These are phyloP conservation scores for Torymus texanus DNA, from an alignment of 2,888 invertebrate genomes.

Conservation along the genomic window DNA sequence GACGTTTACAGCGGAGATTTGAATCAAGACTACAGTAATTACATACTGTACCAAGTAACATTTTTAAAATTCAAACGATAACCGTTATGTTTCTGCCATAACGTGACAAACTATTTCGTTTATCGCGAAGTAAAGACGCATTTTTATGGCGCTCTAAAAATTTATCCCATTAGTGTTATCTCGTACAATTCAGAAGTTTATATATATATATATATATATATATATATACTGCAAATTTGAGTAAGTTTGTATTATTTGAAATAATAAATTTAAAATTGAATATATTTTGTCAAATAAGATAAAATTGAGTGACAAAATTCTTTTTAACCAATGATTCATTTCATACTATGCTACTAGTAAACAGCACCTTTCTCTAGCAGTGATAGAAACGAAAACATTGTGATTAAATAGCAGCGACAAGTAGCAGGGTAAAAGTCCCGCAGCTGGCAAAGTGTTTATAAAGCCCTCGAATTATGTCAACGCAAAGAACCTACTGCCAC, in stretches of 20 bases:
- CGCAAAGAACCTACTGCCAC: constrained; percentile 5
- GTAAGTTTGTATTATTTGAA: too few species aligned
- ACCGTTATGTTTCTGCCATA: constrained; percentile 43
- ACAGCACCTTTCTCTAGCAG: background rate
- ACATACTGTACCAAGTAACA: constrained; percentile 46
- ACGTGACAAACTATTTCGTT: constrained; percentile 52
- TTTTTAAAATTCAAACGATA: constrained; percentile 52
- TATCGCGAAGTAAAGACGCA: constrained; percentile 30
- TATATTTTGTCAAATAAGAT: too few species aligned
- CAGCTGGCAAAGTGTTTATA: constrained; percentile 31
- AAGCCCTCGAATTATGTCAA: constrained; percentile 40
- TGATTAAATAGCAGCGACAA: constrained; percentile 38
- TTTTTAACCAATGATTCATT: too few species aligned
- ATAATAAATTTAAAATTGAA: too few species aligned
- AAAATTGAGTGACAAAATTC: too few species aligned
- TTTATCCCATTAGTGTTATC: constrained; percentile 4
- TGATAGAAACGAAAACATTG: constrained; percentile 25
- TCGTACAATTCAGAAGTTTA: too few species aligned
- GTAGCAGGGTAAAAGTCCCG: background rate
- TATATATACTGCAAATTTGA: too few species aligned
- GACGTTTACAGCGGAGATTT: constrained; percentile 53
- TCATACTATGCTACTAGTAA: too few species aligned
- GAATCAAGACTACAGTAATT: constrained; percentile 52
- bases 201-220: too few species aligned
- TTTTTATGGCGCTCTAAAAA: constrained; percentile 21